Base-by-base conservation (phyloP, 2,888 invertebrate species). In the Dione vanillae region DNA sequence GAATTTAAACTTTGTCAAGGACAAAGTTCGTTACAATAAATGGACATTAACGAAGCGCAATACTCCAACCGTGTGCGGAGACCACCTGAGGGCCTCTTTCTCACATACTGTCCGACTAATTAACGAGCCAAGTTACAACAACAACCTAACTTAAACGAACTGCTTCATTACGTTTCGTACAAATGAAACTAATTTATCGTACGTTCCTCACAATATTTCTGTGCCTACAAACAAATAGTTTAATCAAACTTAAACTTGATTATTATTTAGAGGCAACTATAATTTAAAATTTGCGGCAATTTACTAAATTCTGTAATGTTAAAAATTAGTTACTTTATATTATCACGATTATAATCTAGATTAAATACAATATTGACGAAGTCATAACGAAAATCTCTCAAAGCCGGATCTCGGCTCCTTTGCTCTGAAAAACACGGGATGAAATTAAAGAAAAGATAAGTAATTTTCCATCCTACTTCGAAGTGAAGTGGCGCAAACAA, bases 401-500 rank as follows among this genome's bases (percentile, higher is more conserved):
- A 71, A 74, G 66, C 67, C 69, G 67, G 71, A 70, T 75, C 64
- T 59, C 65, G 61, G 69, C 69, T 70, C 67, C 67, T 72, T 70
- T 66, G 64, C 70, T 51, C 68, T 70, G 67, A 71, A 65, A 70
- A 74, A 72, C 72, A 75, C 72, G 70, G 72, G 74, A 65, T 72
- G 69, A 72, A 75, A 72, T 75, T 75, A 74, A 74, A 75, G 74
- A 69, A 74, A 75, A 74, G 75, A 69, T 75, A 70, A 74, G 75
- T 71, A 74, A 75, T 75, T 74, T 72, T 67, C 74, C 75, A 66
- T 72, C 75, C 61, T 61, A 81, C 84, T 82, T 81, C 80, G 84
- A 77, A 86, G 86, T 86, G 85, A 86, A 79, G 78, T 80, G 85
- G 83, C 83, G 83, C 83, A 79, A 84, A 87, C 85, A 82, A 91